These are phyloP conservation scores for Steinernema carpocapsae DNA, from an alignment of 2,888 invertebrate species.

Conservation along the genomic window DNA sequence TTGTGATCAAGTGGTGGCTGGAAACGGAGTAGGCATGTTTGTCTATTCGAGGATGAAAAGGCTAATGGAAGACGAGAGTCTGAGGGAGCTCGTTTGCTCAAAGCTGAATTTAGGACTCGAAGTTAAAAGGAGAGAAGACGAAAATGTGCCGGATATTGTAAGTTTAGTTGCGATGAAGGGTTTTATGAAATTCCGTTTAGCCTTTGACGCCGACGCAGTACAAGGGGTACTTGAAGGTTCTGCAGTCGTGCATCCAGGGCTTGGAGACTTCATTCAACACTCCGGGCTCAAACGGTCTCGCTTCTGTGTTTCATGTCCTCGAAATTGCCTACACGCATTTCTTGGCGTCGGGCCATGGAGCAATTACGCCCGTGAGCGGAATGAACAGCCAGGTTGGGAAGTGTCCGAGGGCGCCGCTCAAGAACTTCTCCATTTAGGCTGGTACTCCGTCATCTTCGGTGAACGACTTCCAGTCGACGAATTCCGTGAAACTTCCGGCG, in stretches of 20 bases:
- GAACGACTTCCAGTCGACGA: slow-evolving; percentile 44
- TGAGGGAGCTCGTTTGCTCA: slow-evolving; percentile 90
- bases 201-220: slow-evolving; percentile 87
- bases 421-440: slow-evolving; percentile 39
- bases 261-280: slow-evolving; percentile 60
- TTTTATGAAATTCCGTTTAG: slow-evolving; percentile 72
- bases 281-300: slow-evolving; percentile 91
- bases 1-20: slow-evolving; percentile 77
- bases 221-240: slow-evolving; percentile 93
- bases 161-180: slow-evolving; percentile 70
- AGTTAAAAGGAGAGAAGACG: slow-evolving; percentile 85
- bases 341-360: slow-evolving; percentile 73
- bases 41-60: slow-evolving; percentile 75
- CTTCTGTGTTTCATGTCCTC: slow-evolving; percentile 90
- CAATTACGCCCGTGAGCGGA: slow-evolving; percentile 46
- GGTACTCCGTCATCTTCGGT: slow-evolving; percentile 57
- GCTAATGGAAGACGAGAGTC: slow-evolving; percentile 97
- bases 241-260: slow-evolving; percentile 81
- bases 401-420: not conserved
- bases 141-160: slow-evolving; percentile 96
- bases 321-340: slow-evolving; percentile 99
- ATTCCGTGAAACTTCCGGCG: slow-evolving; percentile 49
- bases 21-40: slow-evolving; percentile 95
- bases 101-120: slow-evolving; percentile 92
- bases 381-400: slow-evolving; percentile 48